Percentiles rank a stretch among this genome's conserved stretches.
phyloP scores from a whole-genome alignment of 2,888 invertebrate species.

The Sphecodes monilicornis region DNA sequence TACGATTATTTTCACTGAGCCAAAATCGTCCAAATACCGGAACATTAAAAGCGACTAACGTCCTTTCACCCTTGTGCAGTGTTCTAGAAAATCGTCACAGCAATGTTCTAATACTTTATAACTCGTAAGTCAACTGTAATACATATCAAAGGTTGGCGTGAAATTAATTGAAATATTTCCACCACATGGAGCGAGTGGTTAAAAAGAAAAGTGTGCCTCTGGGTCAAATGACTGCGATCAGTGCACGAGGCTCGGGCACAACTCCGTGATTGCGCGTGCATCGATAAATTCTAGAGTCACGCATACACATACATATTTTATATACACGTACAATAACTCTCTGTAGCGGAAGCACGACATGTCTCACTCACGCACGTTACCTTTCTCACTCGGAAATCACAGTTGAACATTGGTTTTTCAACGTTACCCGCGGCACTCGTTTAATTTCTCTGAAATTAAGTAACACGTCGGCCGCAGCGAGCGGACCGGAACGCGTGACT shows the following conservation, averaged over 20 bases:
- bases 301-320: constrained; percentile 42
- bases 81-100: not conserved
- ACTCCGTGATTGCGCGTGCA: constrained; percentile 52
- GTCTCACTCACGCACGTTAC: constrained; percentile 53
- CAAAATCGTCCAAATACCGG: not conserved
- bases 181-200: not conserved
- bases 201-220: not conserved
- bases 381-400: constrained; percentile 72
- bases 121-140: not conserved
- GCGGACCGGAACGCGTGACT: constrained; percentile 1
- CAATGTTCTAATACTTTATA: not conserved
- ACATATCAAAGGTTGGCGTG: not conserved
- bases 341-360: constrained; percentile 58
- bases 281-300: constrained; percentile 61
- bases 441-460: constrained; percentile 39
- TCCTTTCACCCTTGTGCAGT: not conserved
- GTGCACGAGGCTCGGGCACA: constrained; percentile 30
- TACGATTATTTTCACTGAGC: not conserved
- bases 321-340: constrained; percentile 53
- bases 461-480: constrained; percentile 31
- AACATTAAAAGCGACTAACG: constrained; percentile 9
- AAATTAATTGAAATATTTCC: not conserved
- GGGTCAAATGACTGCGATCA: not conserved
- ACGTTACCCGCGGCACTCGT: constrained; percentile 67
- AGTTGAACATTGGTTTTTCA: constrained; percentile 73